Base-by-base conservation (phyloP, 2,113 vertebrate species). In the Charina bottae region DNA sequence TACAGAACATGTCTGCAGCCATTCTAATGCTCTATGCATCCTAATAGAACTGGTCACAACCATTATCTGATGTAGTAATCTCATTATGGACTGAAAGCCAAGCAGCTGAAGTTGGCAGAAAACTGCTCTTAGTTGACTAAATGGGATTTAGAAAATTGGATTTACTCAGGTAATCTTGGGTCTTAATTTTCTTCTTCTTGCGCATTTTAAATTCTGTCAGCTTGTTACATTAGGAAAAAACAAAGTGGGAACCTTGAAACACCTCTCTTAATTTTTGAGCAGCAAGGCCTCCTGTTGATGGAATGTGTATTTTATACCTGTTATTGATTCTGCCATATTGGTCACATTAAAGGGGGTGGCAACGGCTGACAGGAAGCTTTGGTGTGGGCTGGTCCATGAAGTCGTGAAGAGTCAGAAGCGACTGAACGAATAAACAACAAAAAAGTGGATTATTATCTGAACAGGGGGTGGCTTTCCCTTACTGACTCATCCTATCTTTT, bases 101-200 rank as follows among this genome's bases (percentile, higher is more conserved):
- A 96, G 54, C 28, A 94, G 96, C 95, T 96, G 96, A 96, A 86
- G 95, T 2, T 90, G 91, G 94, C 94, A 94, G 95, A 94, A 97
- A 94, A 85, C 88, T 87, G 33, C 93, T 92, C 84, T 10, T 92
- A 96, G 92, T 89, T 89, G 83, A 54, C 93, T 94, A 96, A 96
- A 95, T 91, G 91, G 93, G 89, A 95, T 96, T 96, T 93, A 90
- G 92, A 83, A 94, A 96, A 96, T 96, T 95, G 92, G 88, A 95
- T 95, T 94, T 89, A 60, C 83, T 60, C 0, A 17, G 85, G 78
- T 96, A 92, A 90, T 46, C 24, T 91, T 94, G 93, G 91, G 93
- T 21, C 89, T 93, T 95, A 93, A 95, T 95, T 96, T 93, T 95
- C 91, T 59, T 96, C 54, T 86, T n/a, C 85, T 93, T 95, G 93